Percentiles rank a stretch among this genome's conserved stretches.
phyloP scores from a whole-genome alignment of 2,797 vertebrate genomes.

The Girardinus metallicus region DNA sequence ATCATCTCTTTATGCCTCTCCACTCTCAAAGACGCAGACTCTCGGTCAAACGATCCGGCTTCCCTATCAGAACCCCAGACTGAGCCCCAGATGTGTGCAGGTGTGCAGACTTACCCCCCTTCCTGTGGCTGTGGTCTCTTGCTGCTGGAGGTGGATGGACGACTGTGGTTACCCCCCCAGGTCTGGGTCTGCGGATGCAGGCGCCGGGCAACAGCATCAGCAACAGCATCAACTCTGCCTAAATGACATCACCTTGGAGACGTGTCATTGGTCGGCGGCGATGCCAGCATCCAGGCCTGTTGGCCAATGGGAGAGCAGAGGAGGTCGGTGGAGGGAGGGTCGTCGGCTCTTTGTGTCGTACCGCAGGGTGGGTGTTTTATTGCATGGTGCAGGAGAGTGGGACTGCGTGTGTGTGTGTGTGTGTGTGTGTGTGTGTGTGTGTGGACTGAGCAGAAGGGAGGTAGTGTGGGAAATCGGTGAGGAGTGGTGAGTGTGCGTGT shows the following conservation, averaged over 20 bases:
- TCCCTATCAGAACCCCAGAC: background rate
- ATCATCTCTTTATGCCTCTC: conserved; percentile 32
- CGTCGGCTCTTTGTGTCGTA: conserved; percentile 62
- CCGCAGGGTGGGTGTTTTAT: conserved; percentile 71
- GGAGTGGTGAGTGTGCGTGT: background rate
- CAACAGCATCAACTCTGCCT: conserved; percentile 74
- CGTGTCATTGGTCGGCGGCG: conserved; percentile 61
- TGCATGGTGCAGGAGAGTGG: conserved; percentile 52
- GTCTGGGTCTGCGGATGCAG: conserved; percentile 73
- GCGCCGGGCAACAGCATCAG: conserved; percentile 79
- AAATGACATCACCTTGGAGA: conserved; percentile 77
- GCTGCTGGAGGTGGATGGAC: conserved; percentile 55
- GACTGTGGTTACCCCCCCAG: conserved; percentile 48
- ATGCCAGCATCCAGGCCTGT: conserved; percentile 66
- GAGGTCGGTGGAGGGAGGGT: conserved; percentile 55
- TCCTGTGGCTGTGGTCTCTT: conserved; percentile 41
- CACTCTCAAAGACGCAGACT: background rate
- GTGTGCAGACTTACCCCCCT: conserved; percentile 62
- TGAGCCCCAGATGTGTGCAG: conserved; percentile 4
- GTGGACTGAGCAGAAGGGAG: conserved; percentile 6
- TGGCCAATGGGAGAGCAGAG: conserved; percentile 58
- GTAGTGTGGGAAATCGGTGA: conserved; percentile 24
- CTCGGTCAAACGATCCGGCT: background rate
- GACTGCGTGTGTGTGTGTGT: conserved; percentile 17
- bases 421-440: conserved; percentile 9